Conservation (phyloP, 2,888 invertebrate species). For the Hypselothyrea guttata region DNA sequence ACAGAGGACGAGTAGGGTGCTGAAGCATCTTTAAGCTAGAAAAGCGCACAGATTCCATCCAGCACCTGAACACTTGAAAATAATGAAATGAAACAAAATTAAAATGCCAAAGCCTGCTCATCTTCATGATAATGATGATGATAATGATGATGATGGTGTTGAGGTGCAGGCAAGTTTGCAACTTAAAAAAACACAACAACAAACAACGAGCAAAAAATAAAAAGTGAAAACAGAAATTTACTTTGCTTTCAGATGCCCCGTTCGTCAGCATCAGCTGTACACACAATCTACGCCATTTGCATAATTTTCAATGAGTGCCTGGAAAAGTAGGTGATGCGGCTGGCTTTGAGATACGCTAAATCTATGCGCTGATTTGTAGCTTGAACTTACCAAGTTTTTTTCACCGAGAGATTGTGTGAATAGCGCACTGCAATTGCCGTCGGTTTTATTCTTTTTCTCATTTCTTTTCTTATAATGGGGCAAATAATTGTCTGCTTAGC, state of each 20-base stretch:
- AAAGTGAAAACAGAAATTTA: slow-evolving; percentile 10
- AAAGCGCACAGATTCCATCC: slow-evolving; percentile 40
- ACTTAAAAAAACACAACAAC: slow-evolving; percentile 20
- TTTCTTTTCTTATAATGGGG: slow-evolving; percentile 18
- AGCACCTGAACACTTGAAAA: slow-evolving; percentile 44
- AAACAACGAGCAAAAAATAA: slow-evolving; percentile 4
- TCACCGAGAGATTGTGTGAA: not conserved
- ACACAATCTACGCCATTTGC: slow-evolving; percentile 44
- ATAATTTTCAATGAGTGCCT: slow-evolving; percentile 54
- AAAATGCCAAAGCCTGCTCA: slow-evolving; percentile 48
- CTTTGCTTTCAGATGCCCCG: slow-evolving; percentile 24
- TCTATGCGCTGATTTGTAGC: slow-evolving; percentile 12
- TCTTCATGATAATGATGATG: slow-evolving; percentile 14
- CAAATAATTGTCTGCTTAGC: slow-evolving; percentile 12
- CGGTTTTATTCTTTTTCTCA: slow-evolving; percentile 19
- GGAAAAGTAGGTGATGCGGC: slow-evolving; percentile 16
- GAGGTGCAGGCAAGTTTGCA: slow-evolving; percentile 23
- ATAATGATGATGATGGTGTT: slow-evolving; percentile 20
- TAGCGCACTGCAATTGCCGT: slow-evolving; percentile 13
- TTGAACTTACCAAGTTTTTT: slow-evolving; percentile 2
- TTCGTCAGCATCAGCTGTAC: slow-evolving; percentile 20
- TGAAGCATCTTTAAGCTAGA: slow-evolving; percentile 37
- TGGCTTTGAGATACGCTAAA: slow-evolving; percentile 5
- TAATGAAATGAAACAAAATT: slow-evolving; percentile 63
- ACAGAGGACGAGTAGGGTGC: no score